A percentile compares a stretch with the other conserved stretches of the same genome.
These are phyloP conservation scores for Thera obeliscata DNA, from an alignment of 2,888 invertebrate genomes.

Conservation along the genomic window DNA sequence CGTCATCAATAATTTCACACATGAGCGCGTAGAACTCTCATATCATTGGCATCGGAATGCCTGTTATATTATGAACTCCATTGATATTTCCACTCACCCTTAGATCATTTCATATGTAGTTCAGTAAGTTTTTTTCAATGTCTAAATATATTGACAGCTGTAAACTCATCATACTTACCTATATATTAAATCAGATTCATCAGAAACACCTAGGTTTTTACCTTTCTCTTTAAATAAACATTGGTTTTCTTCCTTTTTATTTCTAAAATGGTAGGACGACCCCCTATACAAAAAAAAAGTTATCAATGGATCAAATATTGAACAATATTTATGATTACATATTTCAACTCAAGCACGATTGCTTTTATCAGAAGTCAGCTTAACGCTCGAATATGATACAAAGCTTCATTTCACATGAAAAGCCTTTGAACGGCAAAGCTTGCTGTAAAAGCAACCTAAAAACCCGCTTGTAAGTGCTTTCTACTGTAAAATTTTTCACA, in stretches of 20 bases:
- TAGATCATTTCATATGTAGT: no score
- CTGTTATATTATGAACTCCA: conserved; percentile 3
- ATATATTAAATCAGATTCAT: no score
- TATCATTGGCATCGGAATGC: conserved; percentile 5
- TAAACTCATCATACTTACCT: no score
- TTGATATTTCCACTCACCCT: conserved; percentile 8
- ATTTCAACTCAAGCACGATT: not conserved
- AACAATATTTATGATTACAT: not conserved
- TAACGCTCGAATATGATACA: conserved; percentile 16
- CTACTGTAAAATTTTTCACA: conserved; percentile 36
- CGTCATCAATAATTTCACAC: conserved; percentile 24
- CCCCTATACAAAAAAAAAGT: not conserved
- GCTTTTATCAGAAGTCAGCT: conserved; percentile 18
- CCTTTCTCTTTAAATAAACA: no score
- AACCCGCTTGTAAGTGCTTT: conserved; percentile 36
- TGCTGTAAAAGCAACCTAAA: conserved; percentile 33
- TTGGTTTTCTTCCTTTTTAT: not conserved
- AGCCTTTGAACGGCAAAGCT: conserved; percentile 24
- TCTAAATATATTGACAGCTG: no score
- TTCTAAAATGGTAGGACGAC: not conserved
- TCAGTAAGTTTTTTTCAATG: no score
- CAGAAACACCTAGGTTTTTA: no score
- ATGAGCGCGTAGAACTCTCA: conserved; percentile 16
- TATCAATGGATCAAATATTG: not conserved
- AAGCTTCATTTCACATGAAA: conserved; percentile 27